Percentiles rank a stretch among this genome's conserved stretches.
Conservation (phyloP, 1,140 invertebrate genomes). For the Gonatopus flavifemur region DNA sequence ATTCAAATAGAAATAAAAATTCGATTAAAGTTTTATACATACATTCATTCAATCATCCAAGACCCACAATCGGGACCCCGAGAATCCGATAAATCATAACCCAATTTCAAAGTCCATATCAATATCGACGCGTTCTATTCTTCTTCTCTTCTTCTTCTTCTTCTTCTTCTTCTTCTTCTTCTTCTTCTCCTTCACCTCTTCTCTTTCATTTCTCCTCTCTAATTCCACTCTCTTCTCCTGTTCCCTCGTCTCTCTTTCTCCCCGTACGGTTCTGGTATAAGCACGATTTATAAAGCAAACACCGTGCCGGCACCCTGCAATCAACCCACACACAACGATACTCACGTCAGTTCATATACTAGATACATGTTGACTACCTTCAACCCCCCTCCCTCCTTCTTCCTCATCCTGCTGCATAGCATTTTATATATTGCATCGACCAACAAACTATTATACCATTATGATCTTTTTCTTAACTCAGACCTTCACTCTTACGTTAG, state of each 20-base stretch:
- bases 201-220: slow-evolving; percentile 19
- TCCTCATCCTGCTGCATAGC: neutral
- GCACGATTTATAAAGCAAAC: slow-evolving; percentile 59
- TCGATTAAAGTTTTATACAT: too few species aligned
- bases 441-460: neutral
- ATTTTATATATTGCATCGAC: neutral
- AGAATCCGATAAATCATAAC: slow-evolving; percentile 48
- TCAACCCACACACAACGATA: slow-evolving; percentile 43
- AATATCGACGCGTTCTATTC: slow-evolving; percentile 30
- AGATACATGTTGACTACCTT: too few species aligned
- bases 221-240: slow-evolving; percentile 22
- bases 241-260: slow-evolving; percentile 23
- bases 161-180: neutral
- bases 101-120: slow-evolving; percentile 45
- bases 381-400: slow-evolving; percentile 1
- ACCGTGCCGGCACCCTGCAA: slow-evolving; percentile 54
- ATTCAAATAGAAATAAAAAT: too few species aligned
- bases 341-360: slow-evolving; percentile 25
- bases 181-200: slow-evolving; percentile 4
- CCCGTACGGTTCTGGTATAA: slow-evolving; percentile 28
- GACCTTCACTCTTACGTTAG: slow-evolving; percentile 6
- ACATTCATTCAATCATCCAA: too few species aligned
- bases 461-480: neutral
- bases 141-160: neutral
- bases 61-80: slow-evolving; percentile 1